Conservation (phyloP, 2,113 vertebrate species). For the Amia ocellicauda region DNA sequence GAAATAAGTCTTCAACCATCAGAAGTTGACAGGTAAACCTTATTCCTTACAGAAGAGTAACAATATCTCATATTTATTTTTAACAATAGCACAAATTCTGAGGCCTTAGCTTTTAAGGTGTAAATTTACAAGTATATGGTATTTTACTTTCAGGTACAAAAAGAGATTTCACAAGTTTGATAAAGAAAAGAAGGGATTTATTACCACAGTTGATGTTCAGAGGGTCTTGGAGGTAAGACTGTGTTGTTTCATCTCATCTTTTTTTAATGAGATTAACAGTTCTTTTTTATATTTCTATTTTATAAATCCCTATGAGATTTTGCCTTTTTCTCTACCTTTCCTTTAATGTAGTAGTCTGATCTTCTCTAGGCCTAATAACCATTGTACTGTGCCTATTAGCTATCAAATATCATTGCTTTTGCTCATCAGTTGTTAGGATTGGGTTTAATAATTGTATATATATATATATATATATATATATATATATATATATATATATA, state of each 20-base stretch:
- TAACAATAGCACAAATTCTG: neutral
- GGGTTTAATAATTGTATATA: neutral
- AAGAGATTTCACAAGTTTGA: conserved; percentile 95
- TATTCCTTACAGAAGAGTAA: too few species aligned
- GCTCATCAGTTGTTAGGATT: neutral
- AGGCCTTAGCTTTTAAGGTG: neutral
- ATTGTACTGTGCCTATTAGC: conserved; percentile 47
- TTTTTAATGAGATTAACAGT: conserved; percentile 32
- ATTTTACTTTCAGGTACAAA: conserved; percentile 76
- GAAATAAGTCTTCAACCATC: conserved; percentile 79
- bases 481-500: conserved; percentile 1
- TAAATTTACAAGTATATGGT: neutral
- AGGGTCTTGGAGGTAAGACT: conserved; percentile 78
- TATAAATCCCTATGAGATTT: conserved; percentile 36
- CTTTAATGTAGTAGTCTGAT: conserved; percentile 37
- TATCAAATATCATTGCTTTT: conserved; percentile 30
- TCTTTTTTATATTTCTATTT: conserved; percentile 25
- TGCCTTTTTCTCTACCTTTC: conserved; percentile 34
- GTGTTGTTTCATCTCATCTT: conserved; percentile 7
- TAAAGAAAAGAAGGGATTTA: conserved; percentile 92
- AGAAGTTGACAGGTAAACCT: conserved; percentile 79
- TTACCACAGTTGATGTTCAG: conserved; percentile 90
- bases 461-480: too few species aligned
- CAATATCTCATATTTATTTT: too few species aligned
- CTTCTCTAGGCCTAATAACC: conserved; percentile 54